A percentile compares a stretch with the other conserved stretches of the same genome.
Conservation (phyloP, 2,113 vertebrate species). For the Spermophilus dauricus region DNA sequence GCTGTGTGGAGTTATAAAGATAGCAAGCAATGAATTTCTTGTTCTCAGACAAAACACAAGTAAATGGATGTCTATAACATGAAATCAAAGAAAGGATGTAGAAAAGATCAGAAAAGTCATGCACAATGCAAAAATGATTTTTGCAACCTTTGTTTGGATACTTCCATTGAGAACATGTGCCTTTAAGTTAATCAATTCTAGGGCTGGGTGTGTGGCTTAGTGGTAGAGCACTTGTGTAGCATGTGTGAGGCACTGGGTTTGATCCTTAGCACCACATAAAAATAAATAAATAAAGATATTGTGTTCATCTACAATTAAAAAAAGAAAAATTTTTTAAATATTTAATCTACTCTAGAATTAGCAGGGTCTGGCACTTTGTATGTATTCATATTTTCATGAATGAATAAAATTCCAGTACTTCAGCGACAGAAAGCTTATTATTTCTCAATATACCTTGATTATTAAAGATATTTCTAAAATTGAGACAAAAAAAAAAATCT, state of each 20-base stretch:
- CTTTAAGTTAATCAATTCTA: conserved; percentile 43
- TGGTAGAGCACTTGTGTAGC: too few species aligned
- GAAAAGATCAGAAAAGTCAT: conserved; percentile 29
- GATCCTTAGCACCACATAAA: too few species aligned
- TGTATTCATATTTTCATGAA: background rate
- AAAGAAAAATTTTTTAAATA: background rate
- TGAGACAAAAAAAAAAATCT: conserved; percentile 49
- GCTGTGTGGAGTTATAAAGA: background rate
- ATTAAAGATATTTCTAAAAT: conserved; percentile 51
- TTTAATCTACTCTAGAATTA: conserved; percentile 21
- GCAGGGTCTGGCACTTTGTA: background rate
- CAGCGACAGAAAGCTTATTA: background rate
- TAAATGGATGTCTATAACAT: conserved; percentile 35
- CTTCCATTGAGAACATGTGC: background rate
- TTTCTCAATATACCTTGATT: background rate
- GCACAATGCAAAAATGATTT: conserved; percentile 51
- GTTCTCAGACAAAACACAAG: conserved; percentile 16
- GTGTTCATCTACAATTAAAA: too few species aligned
- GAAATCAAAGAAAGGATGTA: conserved; percentile 55
- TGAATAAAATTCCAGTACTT: conserved; percentile 34
- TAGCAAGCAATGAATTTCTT: conserved; percentile 27
- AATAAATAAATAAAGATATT: too few species aligned
- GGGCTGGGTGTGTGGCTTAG: too few species aligned
- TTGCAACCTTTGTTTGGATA: conserved; percentile 40
- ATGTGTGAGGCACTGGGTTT: too few species aligned